Conservation (phyloP, 2,797 vertebrate genomes). For the Lophotriccus pileatus region DNA sequence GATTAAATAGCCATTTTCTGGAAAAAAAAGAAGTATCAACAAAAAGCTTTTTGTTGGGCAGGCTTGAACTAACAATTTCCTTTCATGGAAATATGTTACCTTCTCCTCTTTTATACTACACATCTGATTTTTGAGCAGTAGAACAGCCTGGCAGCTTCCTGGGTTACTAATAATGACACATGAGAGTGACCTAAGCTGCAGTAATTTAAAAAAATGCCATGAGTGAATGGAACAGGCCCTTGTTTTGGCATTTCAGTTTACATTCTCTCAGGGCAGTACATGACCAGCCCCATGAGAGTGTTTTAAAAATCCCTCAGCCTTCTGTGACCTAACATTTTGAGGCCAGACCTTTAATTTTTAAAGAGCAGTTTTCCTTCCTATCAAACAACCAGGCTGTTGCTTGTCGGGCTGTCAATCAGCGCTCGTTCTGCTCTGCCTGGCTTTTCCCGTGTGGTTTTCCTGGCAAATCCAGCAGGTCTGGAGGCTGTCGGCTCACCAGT, state of each 20-base stretch:
- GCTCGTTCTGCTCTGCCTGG: not conserved
- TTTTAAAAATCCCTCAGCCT: not conserved
- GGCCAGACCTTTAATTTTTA: not conserved
- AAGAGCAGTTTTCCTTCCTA: not conserved
- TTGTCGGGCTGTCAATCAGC: not conserved
- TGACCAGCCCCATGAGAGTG: fast-evolving
- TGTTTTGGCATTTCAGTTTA: not conserved
- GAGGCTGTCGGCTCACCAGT: not conserved
- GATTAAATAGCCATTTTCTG: not conserved
- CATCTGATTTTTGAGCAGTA: not conserved
- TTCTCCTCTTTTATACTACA: not conserved
- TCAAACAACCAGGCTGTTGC: not conserved
- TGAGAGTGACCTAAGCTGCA: not conserved
- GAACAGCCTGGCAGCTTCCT: not conserved
- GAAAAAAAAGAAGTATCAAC: not conserved
- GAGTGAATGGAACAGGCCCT: not conserved
- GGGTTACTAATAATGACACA: not conserved
- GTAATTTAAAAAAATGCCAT: not conserved
- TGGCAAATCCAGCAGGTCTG: not conserved
- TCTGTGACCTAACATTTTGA: not conserved
- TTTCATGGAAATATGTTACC: not conserved
- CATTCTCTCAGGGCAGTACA: not conserved
- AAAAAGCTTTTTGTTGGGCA: not conserved
- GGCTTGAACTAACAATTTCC: not conserved
- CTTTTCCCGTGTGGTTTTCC: not conserved